phyloP scores from a whole-genome alignment of 2,797 vertebrate species.

The Acanthiza pusilla region DNA sequence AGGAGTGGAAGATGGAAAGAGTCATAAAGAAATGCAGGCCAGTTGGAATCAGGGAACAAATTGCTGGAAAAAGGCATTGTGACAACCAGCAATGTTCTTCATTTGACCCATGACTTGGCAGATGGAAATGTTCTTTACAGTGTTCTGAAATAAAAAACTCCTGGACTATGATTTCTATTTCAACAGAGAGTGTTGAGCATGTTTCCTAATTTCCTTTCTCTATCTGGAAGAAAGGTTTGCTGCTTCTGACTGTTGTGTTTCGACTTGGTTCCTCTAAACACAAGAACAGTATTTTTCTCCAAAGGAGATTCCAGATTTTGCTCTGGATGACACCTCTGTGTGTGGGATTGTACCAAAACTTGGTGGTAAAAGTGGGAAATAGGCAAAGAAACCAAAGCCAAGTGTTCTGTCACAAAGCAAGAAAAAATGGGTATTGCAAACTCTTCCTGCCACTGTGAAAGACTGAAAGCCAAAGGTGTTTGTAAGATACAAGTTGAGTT shows the following conservation, averaged over 20 bases:
- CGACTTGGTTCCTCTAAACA: background rate
- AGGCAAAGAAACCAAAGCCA: background rate
- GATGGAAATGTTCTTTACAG: constrained; percentile 4
- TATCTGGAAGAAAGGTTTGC: background rate
- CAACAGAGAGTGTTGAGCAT: background rate
- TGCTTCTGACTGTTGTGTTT: background rate
- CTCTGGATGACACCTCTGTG: background rate
- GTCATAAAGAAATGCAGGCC: background rate
- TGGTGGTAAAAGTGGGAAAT: background rate
- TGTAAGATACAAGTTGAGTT: background rate
- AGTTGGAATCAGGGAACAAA: background rate
- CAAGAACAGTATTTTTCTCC: background rate
- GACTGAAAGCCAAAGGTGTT: background rate
- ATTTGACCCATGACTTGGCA: constrained; percentile 20
- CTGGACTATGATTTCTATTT: background rate
- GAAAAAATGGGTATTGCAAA: background rate
- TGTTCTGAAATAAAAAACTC: background rate
- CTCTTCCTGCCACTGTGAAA: background rate
- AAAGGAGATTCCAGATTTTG: background rate
- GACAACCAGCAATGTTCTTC: background rate
- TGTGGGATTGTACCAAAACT: background rate
- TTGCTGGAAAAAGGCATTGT: constrained; percentile 23
- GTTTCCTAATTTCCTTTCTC: background rate
- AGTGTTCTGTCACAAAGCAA: background rate
- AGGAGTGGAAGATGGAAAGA: background rate